phyloP scores from a whole-genome alignment of 2,797 vertebrate genomes.

The Platalea minor region DNA sequence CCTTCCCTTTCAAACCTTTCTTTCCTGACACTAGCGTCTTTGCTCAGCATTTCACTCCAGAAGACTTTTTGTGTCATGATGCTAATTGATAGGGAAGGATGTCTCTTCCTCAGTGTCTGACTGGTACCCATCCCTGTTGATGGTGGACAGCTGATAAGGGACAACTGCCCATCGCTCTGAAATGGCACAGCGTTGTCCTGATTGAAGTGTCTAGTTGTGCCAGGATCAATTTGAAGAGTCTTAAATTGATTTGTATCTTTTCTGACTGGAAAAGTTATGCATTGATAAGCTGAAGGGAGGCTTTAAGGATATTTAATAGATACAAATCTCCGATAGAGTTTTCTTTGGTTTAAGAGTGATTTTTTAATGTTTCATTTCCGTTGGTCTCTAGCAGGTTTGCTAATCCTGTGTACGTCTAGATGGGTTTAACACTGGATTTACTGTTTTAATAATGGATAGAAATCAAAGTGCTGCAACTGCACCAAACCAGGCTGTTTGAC shows the following conservation, averaged over 20 bases:
- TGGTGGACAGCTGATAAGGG: background rate
- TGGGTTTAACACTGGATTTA: background rate
- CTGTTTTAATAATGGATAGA: background rate
- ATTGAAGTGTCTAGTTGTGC: fast-evolving
- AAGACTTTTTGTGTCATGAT: background rate
- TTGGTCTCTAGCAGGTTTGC: background rate
- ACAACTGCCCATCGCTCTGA: background rate
- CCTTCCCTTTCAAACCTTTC: background rate
- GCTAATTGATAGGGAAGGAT: background rate
- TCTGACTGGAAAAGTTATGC: background rate
- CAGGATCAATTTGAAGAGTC: background rate
- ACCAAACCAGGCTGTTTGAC: background rate
- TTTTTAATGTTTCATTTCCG: background rate
- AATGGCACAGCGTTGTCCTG: background rate
- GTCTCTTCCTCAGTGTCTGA: background rate
- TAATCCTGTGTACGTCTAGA: background rate
- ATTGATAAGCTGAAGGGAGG: background rate
- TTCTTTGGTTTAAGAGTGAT: background rate
- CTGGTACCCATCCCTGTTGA: background rate
- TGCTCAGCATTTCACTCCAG: background rate
- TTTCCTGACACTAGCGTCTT: background rate
- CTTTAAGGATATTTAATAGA: background rate
- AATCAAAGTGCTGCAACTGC: background rate
- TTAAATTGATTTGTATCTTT: background rate
- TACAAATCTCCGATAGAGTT: background rate